Conservation (phyloP, 2,888 invertebrate species). For the Cephus runcator region DNA sequence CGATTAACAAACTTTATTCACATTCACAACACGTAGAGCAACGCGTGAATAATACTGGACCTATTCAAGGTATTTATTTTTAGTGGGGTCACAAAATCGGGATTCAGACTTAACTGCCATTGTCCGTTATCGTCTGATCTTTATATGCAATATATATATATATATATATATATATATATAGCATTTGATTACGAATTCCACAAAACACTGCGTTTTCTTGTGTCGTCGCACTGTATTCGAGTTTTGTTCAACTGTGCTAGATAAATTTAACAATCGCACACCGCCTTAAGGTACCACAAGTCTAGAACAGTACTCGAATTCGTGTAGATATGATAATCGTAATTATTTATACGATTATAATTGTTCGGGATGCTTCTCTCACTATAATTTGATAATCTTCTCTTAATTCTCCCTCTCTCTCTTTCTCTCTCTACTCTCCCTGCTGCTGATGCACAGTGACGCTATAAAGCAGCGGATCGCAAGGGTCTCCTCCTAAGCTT, state of each 20-base stretch:
- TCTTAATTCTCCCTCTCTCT: background rate
- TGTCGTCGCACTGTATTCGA: background rate
- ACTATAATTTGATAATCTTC: background rate
- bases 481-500: background rate
- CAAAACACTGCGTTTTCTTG: background rate
- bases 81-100: slow-evolving; percentile 1
- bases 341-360: background rate
- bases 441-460: background rate
- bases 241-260: background rate
- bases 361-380: background rate
- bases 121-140: background rate
- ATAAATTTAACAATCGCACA: background rate
- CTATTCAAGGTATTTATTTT: slow-evolving; percentile 24
- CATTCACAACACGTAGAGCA: background rate
- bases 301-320: background rate
- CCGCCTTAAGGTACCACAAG: background rate
- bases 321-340: background rate
- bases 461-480: background rate
- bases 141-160: background rate
- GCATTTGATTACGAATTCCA: background rate
- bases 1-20: background rate
- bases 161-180: background rate
- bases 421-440: background rate
- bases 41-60: slow-evolving; percentile 43
- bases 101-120: background rate